Evolutionary conservation across 2,797 vertebrate species (phyloP).

Genomic region (Clarias laeviceps): DNA sequence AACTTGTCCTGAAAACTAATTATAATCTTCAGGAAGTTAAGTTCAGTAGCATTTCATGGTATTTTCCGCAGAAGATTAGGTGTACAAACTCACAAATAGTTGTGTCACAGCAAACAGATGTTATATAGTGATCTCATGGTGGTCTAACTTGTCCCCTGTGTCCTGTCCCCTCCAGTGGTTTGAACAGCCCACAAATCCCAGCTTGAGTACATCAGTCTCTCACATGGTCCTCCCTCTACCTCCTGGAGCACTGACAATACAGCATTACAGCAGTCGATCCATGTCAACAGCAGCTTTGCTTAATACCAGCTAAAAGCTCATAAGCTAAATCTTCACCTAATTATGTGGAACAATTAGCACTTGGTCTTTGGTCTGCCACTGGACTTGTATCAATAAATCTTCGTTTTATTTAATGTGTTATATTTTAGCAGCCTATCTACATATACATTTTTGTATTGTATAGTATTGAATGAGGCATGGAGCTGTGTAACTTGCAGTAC

Average conservation of each 20-base stretch:
- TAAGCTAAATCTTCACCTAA: slow-evolving; percentile 87
- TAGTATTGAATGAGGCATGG: background rate
- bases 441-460: background rate
- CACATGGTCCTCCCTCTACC: slow-evolving; percentile 74
- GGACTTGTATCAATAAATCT: slow-evolving; percentile 72
- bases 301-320: slow-evolving; percentile 86
- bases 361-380: slow-evolving; percentile 77
- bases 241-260: slow-evolving; percentile 85
- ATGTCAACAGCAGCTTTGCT: slow-evolving; percentile 88
- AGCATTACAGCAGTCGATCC: slow-evolving; percentile 86
- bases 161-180: slow-evolving; percentile 69
- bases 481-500: background rate
- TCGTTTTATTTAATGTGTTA: slow-evolving; percentile 42
- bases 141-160: slow-evolving; percentile 62
- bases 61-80: slow-evolving; percentile 17
- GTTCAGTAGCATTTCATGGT: background rate
- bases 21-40: slow-evolving; percentile 13
- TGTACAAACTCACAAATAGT: slow-evolving; percentile 17
- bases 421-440: slow-evolving; percentile 57
- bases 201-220: slow-evolving; percentile 72
- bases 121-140: slow-evolving; percentile 37
- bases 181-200: slow-evolving; percentile 77
- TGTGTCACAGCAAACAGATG: slow-evolving; percentile 39
- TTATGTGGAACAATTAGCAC: slow-evolving; percentile 82
- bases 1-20: background rate